phyloP scores from a whole-genome alignment of 2,888 invertebrate species.

The Hypselothyrea guttata region DNA sequence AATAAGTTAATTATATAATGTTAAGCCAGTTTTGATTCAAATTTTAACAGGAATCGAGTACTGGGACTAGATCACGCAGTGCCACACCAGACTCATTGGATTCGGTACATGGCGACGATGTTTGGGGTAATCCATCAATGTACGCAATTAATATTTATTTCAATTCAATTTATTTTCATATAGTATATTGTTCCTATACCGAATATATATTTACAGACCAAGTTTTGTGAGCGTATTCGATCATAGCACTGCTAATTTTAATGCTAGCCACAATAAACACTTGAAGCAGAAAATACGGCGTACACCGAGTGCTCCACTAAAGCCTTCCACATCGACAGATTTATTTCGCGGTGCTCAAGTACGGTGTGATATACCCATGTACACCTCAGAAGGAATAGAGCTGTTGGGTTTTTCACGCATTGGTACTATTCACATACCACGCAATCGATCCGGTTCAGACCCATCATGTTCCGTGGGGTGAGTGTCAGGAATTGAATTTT shows the following conservation, averaged over 20 bases:
- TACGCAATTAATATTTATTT: constrained; percentile 49
- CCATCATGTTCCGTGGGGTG: constrained; percentile 83
- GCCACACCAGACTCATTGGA: constrained; percentile 95
- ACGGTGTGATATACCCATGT: constrained; percentile 82
- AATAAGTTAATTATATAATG: background rate
- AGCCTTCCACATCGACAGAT: constrained; percentile 83
- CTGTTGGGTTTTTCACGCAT: constrained; percentile 91
- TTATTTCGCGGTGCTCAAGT: constrained; percentile 82
- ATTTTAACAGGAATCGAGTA: constrained; percentile 89
- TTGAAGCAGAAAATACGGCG: constrained; percentile 85
- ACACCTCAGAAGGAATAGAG: constrained; percentile 88
- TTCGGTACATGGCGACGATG: constrained; percentile 86
- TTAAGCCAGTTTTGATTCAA: background rate
- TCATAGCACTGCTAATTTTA: constrained; percentile 64
- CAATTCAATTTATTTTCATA: background rate
- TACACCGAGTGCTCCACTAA: constrained; percentile 85
- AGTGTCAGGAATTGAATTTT: constrained; percentile 8
- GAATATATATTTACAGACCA: constrained; percentile 79
- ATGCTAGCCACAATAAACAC: constrained; percentile 65
- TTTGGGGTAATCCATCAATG: constrained; percentile 80
- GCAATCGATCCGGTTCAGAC: constrained; percentile 86
- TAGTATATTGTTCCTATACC: background rate
- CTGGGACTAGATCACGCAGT: constrained; percentile 91
- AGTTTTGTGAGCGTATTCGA: constrained; percentile 84
- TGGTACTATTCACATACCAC: constrained; percentile 89